phyloP scores from a whole-genome alignment of 2,113 vertebrate genomes.

The Brachyistius frenatus region DNA sequence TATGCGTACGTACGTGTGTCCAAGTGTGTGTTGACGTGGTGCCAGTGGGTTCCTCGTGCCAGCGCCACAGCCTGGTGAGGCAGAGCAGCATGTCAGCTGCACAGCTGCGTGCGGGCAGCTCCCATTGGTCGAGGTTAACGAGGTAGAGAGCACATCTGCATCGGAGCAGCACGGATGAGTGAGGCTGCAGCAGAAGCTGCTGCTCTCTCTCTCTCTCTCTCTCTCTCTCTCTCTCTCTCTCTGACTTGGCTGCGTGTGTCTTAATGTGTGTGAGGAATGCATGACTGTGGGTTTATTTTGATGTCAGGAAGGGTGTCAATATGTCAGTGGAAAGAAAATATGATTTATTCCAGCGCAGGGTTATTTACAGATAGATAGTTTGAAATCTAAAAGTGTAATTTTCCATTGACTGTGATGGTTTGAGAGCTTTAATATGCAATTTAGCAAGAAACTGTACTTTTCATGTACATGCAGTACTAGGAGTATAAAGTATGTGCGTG shows the following conservation, averaged over 20 bases:
- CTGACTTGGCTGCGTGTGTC: constrained; percentile 33
- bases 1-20: constrained; percentile 48
- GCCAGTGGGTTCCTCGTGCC: constrained; percentile 71
- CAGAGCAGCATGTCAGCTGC: constrained; percentile 61
- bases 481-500: no score
- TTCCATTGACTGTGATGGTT: no score
- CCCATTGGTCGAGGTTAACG: constrained; percentile 79
- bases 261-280: constrained; percentile 18
- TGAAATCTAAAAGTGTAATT: no score
- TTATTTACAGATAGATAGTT: neutral
- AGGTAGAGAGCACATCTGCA: constrained; percentile 79
- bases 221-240: constrained; percentile 6
- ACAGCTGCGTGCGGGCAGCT: constrained; percentile 71
- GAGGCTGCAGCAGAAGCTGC: constrained; percentile 49
- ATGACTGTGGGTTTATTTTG: constrained; percentile 49
- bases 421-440: no score
- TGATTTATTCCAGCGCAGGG: neutral
- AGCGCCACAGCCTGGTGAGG: constrained; percentile 69
- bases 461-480: no score
- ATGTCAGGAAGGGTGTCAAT: constrained; percentile 37
- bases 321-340: constrained; percentile 18
- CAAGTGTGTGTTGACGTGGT: constrained; percentile 54
- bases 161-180: constrained; percentile 66
- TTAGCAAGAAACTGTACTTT: no score
- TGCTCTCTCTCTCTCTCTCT: no score